These are phyloP conservation scores for Benitochromis conjunctus DNA, from an alignment of 2,113 vertebrate genomes.

Conservation along the genomic window DNA sequence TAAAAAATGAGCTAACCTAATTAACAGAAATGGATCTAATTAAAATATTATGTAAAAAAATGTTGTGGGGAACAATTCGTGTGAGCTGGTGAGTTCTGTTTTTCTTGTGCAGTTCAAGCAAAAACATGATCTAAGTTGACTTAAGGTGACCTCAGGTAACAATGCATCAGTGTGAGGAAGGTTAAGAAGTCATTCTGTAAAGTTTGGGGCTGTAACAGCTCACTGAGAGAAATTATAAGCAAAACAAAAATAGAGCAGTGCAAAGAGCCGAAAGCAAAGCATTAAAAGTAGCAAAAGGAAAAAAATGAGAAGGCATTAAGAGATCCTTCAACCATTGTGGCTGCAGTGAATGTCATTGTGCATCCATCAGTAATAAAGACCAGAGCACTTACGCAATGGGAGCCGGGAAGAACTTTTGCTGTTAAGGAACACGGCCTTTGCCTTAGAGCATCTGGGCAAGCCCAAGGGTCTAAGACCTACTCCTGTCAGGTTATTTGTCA, in stretches of 20 bases:
- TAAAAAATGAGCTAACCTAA: background rate
- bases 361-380: conserved; percentile 21
- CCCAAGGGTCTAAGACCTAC: background rate
- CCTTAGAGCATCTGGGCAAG: background rate
- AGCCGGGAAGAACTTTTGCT: background rate
- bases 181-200: background rate
- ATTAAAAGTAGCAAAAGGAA: background rate
- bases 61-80: background rate
- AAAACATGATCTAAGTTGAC: background rate
- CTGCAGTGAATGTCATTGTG: conserved; percentile 4
- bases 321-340: background rate
- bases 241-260: background rate
- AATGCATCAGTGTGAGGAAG: background rate
- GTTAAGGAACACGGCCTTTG: background rate
- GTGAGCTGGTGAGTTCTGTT: background rate
- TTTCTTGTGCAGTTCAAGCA: background rate
- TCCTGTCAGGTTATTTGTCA: background rate
- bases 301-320: background rate
- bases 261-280: background rate
- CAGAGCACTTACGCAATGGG: background rate
- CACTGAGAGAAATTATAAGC: background rate
- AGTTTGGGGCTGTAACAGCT: background rate
- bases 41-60: background rate
- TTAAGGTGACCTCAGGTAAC: background rate
- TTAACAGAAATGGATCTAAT: background rate